Conservation (phyloP, 2,888 invertebrate genomes). For the Apodemia zela region DNA sequence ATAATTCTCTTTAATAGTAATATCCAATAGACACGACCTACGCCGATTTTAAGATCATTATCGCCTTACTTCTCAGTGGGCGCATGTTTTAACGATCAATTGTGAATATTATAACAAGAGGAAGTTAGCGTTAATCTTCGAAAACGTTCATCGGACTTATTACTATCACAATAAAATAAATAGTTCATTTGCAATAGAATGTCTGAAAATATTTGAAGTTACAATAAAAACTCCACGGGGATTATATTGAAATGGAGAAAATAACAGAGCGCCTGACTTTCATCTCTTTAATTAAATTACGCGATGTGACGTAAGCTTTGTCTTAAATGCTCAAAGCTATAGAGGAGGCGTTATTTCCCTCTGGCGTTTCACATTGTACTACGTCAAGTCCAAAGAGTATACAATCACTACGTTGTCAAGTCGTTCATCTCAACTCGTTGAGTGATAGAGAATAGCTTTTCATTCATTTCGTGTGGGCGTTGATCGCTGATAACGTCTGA, state of each 20-base stretch:
- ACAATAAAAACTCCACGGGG: slow-evolving; percentile 56
- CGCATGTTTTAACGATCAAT: slow-evolving; percentile 56
- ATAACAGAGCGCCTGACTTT: slow-evolving; percentile 41
- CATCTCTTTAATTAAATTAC: slow-evolving; percentile 53
- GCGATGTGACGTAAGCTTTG: slow-evolving; percentile 37
- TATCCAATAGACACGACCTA: slow-evolving; percentile 53
- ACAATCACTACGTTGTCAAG: background rate
- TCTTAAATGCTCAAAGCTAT: background rate
- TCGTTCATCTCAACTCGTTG: slow-evolving; percentile 32
- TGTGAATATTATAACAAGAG: slow-evolving; percentile 64
- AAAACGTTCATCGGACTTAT: background rate
- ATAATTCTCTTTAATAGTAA: slow-evolving; percentile 22
- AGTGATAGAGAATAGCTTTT: slow-evolving; percentile 46
- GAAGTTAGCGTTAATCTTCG: slow-evolving; percentile 27
- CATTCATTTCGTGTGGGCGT: slow-evolving; percentile 49
- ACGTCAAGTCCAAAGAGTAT: background rate
- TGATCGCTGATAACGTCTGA: slow-evolving; percentile 61
- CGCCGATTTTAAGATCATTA: slow-evolving; percentile 72
- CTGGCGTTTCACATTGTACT: slow-evolving; percentile 4
- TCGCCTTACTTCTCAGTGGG: slow-evolving; percentile 56
- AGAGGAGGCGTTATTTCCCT: slow-evolving; percentile 12
- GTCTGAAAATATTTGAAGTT: slow-evolving; percentile 60
- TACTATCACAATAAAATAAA: slow-evolving; percentile 2
- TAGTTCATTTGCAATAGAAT: slow-evolving; percentile 50
- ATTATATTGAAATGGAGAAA: slow-evolving; percentile 44